Conservation (phyloP, 2,888 invertebrate genomes). For the Pyrrhia umbra region DNA sequence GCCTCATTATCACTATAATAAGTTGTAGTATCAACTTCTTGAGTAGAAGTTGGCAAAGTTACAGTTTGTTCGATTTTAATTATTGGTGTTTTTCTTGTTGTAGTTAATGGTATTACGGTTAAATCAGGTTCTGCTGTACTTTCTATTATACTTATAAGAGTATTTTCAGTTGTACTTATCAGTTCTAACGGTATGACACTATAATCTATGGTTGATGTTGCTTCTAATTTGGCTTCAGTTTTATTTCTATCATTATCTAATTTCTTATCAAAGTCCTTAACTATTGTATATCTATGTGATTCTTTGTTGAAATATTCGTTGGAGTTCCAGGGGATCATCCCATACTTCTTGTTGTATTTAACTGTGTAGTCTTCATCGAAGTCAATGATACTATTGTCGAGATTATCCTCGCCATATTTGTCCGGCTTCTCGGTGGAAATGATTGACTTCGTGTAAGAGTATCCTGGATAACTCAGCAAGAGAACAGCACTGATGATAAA, state of each 20-base stretch:
- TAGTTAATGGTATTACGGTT: conserved; percentile 82
- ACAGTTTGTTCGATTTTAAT: conserved; percentile 77
- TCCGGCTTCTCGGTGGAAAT: conserved; percentile 52
- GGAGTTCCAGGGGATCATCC: conserved; percentile 73
- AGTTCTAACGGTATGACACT: conserved; percentile 85
- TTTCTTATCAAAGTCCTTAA: conserved; percentile 67
- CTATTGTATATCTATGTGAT: conserved; percentile 79
- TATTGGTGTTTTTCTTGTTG: conserved; percentile 72
- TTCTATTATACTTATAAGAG: conserved; percentile 73
- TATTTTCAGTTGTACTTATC: conserved; percentile 82
- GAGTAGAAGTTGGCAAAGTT: conserved; percentile 73
- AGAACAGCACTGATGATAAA: conserved; percentile 76
- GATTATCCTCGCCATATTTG: conserved; percentile 68
- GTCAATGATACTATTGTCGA: conserved; percentile 84
- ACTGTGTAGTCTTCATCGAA: conserved; percentile 83
- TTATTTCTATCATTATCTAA: conserved; percentile 54
- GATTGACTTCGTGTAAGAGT: conserved; percentile 68
- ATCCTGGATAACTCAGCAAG: conserved; percentile 66
- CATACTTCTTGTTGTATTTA: conserved; percentile 81
- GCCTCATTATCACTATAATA: conserved; percentile 59
- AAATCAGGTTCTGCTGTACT: conserved; percentile 81
- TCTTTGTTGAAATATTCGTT: conserved; percentile 77
- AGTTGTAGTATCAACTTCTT: conserved; percentile 58
- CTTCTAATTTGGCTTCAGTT: conserved; percentile 62
- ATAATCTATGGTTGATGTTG: conserved; percentile 75